phyloP scores from a whole-genome alignment of 2,888 invertebrate species.

The Cabera pusaria region DNA sequence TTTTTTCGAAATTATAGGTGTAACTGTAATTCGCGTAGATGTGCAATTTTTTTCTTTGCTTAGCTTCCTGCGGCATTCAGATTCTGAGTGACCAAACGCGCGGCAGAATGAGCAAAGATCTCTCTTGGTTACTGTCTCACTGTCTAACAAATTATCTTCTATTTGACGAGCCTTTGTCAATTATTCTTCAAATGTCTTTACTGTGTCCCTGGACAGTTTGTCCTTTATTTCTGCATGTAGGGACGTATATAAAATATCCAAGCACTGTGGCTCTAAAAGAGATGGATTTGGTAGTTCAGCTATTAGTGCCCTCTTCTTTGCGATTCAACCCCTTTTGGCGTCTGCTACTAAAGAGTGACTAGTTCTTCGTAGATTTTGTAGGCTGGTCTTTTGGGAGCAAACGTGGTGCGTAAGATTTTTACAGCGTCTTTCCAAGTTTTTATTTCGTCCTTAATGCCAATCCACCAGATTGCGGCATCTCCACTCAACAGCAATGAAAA shows the following conservation, averaged over 20 bases:
- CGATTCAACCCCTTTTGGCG: not conserved
- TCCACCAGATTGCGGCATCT: constrained; percentile 1
- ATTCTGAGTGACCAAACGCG: too few relatives aligned
- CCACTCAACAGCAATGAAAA: not conserved
- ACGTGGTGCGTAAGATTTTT: not conserved
- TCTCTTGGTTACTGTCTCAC: too few relatives aligned
- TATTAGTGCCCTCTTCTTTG: constrained; percentile 1
- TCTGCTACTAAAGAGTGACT: not conserved
- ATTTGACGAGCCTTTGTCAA: not conserved
- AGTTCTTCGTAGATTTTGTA: constrained; percentile 2
- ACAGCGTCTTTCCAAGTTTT: constrained; percentile 4
- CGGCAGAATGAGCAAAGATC: too few relatives aligned
- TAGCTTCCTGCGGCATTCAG: too few relatives aligned
- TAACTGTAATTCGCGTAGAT: too few relatives aligned
- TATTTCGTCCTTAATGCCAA: not conserved
- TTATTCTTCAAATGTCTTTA: not conserved
- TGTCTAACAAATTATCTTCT: too few relatives aligned
- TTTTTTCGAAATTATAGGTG: too few relatives aligned
- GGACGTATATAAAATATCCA: not conserved
- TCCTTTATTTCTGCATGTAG: not conserved
- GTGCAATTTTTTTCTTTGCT: too few relatives aligned
- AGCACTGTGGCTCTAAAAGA: not conserved
- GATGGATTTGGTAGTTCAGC: constrained; percentile 1
- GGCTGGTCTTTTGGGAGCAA: constrained; percentile 2
- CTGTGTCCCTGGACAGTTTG: not conserved